Evolutionary conservation across 2,888 invertebrate genomes (phyloP), one percentile per base, ranked within the genome.

Genomic region (Agonopterix heracliana): DNA sequence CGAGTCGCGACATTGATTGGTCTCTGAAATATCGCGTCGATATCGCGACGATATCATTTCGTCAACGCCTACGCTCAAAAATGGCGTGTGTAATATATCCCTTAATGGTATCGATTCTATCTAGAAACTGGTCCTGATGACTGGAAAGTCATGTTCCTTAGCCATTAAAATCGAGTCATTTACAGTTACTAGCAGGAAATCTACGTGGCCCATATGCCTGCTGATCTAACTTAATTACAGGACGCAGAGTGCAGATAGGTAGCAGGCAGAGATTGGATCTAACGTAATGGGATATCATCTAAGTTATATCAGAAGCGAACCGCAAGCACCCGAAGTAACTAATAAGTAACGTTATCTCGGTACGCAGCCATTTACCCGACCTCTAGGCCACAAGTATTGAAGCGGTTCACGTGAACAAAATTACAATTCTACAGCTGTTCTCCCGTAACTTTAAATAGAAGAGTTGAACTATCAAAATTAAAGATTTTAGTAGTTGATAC

Each of bases 131-230:
- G 26, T 26, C 26, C 26, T 7, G 5, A 26, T 26, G 26, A 26
- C 26, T 26, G 26, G 26, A 26, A 26, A 26, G 26, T 26, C 26
- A 26, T 26, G 26, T 26, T 26, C 26, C 26, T 26, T 26, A 7
- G 5, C 26, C 26, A 26, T 26, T 26, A 26, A 26, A 26, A 26
- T 26, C n/a, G n/a, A 53, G 60, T 55, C 57, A 66, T 66, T 66
- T 63, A 53, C 49, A 59, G 54, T 63, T 67, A 63, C 62, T 63
- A 54, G 64, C 66, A 64, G 53, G 53, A 64, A 67, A 66, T 36
- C 14, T 11, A 54, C 45, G 47, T 57, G 54, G 55, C 58, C 59
- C 53, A 64, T 52, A 61, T 26, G 26, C 26, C 48, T 43, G 49
- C 42, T 47, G 42, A 55, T 49, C 45, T n/a, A 42, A 56, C 54